Percentiles rank a stretch among this genome's conserved stretches.
These are phyloP conservation scores for Calephelis nemesis DNA, from an alignment of 1,140 invertebrate genomes.

Conservation along the genomic window DNA sequence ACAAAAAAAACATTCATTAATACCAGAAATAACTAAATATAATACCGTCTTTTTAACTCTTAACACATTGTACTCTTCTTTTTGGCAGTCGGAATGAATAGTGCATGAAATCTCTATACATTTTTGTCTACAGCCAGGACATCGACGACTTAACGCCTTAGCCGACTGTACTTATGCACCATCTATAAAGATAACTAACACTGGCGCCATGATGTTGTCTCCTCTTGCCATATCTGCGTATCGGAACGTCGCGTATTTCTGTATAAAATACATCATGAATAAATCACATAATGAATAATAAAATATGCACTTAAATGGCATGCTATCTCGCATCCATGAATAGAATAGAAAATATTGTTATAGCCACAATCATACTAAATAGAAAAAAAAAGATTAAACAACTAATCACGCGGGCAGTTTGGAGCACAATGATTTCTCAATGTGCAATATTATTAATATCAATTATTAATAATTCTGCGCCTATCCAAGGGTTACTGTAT, in stretches of 20 bases:
- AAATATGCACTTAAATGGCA: conserved; percentile 31
- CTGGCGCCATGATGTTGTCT: conserved; percentile 41
- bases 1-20: no score
- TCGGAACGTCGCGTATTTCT: conserved; percentile 44
- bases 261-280: conserved; percentile 53
- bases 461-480: no score
- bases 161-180: conserved; percentile 18
- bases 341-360: conserved; percentile 10
- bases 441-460: no score
- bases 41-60: no score
- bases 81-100: no score
- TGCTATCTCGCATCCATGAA: conserved; percentile 24
- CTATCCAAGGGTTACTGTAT: no score
- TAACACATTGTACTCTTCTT: no score
- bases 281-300: conserved; percentile 50
- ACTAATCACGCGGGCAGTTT: no score
- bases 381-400: neutral
- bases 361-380: neutral
- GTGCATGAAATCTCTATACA: no score
- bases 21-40: no score
- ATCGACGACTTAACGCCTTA: neutral
- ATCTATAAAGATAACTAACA: conserved; percentile 24
- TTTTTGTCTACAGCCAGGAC: no score
- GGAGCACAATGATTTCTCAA: no score
- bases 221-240: conserved; percentile 49